phyloP scores from a whole-genome alignment of 2,113 vertebrate genomes.

The Apteryx mantelli region DNA sequence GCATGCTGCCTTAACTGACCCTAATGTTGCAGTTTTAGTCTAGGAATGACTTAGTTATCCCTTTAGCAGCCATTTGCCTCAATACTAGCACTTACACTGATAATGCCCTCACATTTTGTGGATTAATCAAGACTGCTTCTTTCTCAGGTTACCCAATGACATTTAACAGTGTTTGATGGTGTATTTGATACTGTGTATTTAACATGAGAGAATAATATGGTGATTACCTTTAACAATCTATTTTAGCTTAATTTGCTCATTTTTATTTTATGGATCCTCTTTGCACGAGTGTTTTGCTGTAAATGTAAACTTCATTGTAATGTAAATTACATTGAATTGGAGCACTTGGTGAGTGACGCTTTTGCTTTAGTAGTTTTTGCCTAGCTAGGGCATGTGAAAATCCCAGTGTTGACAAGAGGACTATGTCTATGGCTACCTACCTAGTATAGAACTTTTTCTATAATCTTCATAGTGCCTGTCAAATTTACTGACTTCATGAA shows the following conservation, averaged over 20 bases:
- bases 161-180: background rate
- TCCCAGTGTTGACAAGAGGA: background rate
- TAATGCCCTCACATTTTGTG: background rate
- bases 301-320: too few species aligned
- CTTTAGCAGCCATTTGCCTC: background rate
- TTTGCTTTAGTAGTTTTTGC: background rate
- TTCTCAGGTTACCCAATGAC: background rate
- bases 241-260: background rate
- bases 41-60: background rate
- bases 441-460: background rate
- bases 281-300: background rate
- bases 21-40: background rate
- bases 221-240: background rate
- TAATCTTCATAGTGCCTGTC: background rate
- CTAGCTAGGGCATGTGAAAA: background rate
- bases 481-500: background rate
- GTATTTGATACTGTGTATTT: background rate
- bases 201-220: background rate
- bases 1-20: background rate
- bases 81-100: background rate
- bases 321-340: background rate
- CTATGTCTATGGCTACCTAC: background rate
- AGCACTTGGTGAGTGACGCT: background rate
- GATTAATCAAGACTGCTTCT: background rate
- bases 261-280: background rate